These are phyloP conservation scores for Pangasius djambal DNA, from an alignment of 2,797 vertebrate species.

Conservation along the genomic window DNA sequence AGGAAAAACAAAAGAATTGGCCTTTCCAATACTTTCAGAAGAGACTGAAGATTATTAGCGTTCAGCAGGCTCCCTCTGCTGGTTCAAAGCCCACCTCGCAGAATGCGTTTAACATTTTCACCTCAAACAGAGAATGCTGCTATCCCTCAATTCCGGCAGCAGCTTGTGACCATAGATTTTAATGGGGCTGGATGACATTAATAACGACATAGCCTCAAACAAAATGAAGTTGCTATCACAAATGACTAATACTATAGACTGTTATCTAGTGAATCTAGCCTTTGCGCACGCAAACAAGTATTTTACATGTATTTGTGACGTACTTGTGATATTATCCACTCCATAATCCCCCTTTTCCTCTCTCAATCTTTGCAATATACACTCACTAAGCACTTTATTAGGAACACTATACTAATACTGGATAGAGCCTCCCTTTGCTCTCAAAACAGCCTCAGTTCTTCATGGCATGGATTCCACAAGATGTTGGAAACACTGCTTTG, in stretches of 20 bases:
- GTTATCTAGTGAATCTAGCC: not conserved
- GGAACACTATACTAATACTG: no score
- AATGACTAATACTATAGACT: not conserved
- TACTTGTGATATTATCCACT: not conserved
- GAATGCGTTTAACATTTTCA: not conserved
- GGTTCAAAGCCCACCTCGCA: slow-evolving; percentile 11
- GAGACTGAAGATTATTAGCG: not conserved
- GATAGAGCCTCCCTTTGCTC: no score
- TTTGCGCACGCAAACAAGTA: not conserved
- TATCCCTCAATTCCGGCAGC: not conserved
- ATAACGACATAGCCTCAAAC: not conserved
- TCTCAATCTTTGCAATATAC: not conserved
- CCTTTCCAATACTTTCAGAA: not conserved
- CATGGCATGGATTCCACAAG: not conserved
- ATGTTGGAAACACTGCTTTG: no score
- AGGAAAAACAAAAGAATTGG: not conserved
- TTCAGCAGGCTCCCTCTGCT: slow-evolving; percentile 13
- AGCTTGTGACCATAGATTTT: not conserved
- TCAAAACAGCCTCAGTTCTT: not conserved
- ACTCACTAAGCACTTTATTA: no score
- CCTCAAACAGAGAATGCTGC: not conserved
- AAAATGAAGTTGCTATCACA: not conserved
- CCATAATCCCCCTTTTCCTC: not conserved
- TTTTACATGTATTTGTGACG: not conserved
- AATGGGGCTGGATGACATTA: not conserved